phyloP scores from a whole-genome alignment of 30 jellyfish, hydroid and myxozoan species.

The Phacellophora camtschatica region DNA sequence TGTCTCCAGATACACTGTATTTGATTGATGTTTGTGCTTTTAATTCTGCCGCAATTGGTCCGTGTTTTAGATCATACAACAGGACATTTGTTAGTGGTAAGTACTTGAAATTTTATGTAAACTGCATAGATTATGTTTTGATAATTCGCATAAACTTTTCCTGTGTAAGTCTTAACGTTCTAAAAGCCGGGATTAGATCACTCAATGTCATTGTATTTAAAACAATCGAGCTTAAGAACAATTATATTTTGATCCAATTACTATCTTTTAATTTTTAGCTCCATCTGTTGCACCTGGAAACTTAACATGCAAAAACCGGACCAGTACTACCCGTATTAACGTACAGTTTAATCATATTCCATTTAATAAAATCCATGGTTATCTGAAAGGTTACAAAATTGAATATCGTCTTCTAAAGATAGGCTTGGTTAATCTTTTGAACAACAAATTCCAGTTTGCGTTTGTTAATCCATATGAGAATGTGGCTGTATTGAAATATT shows the following conservation, averaged over 20 bases:
- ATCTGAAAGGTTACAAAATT: constrained; percentile 36
- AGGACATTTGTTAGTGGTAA: constrained; percentile 57
- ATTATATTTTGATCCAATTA: too few species aligned
- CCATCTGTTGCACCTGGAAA: constrained; percentile 65
- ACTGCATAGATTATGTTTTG: too few species aligned
- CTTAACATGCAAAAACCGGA: constrained; percentile 14
- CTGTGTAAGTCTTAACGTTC: too few species aligned
- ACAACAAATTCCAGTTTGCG: constrained; percentile 1
- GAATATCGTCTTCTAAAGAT: constrained; percentile 23
- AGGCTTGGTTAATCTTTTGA: background rate
- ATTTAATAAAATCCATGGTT: constrained; percentile 14
- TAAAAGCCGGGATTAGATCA: too few species aligned
- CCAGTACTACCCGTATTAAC: background rate
- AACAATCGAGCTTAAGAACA: too few species aligned
- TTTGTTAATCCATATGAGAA: constrained; percentile 13
- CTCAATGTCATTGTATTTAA: too few species aligned
- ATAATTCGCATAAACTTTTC: too few species aligned
- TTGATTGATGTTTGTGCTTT: constrained; percentile 74
- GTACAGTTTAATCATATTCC: constrained; percentile 21
- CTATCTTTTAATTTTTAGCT: too few species aligned
- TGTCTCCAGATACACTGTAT: constrained; percentile 58
- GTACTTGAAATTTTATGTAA: background rate
- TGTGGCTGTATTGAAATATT: background rate
- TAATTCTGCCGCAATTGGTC: constrained; percentile 75
- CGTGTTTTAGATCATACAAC: constrained; percentile 54